Evolutionary conservation across 1,140 invertebrate genomes (phyloP).

Genomic region (Dendroctonus ponderosae): DNA sequence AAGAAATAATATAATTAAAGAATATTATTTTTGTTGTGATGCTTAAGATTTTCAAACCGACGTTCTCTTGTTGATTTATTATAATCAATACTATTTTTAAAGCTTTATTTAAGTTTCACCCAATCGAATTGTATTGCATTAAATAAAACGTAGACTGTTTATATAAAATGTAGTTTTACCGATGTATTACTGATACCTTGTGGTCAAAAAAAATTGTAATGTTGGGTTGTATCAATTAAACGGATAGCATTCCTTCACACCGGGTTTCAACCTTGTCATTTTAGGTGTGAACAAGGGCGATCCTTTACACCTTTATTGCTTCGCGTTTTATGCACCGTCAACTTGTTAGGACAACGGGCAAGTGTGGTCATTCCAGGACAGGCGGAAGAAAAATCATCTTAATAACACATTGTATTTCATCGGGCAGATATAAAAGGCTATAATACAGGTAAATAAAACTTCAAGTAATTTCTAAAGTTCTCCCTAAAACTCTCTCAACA

Average conservation of each 20-base stretch:
- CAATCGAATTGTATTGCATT: too few relatives aligned
- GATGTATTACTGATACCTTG: not conserved
- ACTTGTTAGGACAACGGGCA: slow-evolving; percentile 13
- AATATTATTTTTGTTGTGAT: too few relatives aligned
- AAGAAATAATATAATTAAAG: too few relatives aligned
- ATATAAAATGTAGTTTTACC: too few relatives aligned
- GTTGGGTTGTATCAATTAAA: slow-evolving; percentile 1
- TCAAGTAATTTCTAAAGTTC: too few relatives aligned
- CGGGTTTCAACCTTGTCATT: slow-evolving; percentile 5
- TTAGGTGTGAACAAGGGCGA: slow-evolving; percentile 23
- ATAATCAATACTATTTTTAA: too few relatives aligned
- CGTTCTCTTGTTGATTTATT: too few relatives aligned
- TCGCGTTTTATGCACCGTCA: slow-evolving; percentile 10
- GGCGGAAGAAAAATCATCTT: not conserved
- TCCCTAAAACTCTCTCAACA: not conserved
- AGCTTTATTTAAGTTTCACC: too few relatives aligned
- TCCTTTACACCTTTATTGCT: slow-evolving; percentile 25
- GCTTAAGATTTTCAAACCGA: too few relatives aligned
- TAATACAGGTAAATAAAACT: too few relatives aligned
- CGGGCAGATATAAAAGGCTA: not conserved
- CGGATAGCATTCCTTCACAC: not conserved
- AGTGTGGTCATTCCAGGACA: not conserved
- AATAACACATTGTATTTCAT: not conserved
- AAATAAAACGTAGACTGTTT: too few relatives aligned
- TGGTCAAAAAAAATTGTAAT: not conserved